Evolutionary conservation across 2,113 vertebrate species (phyloP), one percentile per base, ranked within the genome.

Genomic region (Rhinoptilus africanus): DNA sequence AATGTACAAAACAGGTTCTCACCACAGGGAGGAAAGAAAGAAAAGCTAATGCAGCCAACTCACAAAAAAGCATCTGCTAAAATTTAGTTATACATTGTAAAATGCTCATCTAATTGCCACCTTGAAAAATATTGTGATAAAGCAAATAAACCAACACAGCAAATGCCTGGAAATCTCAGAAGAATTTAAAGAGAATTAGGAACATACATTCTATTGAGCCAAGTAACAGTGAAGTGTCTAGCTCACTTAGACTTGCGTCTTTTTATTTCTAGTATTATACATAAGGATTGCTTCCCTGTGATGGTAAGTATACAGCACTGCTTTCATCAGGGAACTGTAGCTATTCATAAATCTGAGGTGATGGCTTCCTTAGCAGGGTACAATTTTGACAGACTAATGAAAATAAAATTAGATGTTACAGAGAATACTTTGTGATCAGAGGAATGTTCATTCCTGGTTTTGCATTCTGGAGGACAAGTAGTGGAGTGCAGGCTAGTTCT

Each of bases 161-260:
- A 43, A 76, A 35, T 19, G 13, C 24, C 16, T 79, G 78, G 34
- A 83, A 92, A 63, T 45, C 12, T 41, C 14, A 53, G 27, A 39
- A 54, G 19, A 16, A 21, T 10, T 56, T 47, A 4, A 45, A 1
- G 1, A 76, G 30, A 76, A 27, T 57, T 30, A 48, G 37, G 12
- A 84, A 43, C 5, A 60, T 67, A 19, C 3, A 35, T 81, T 75
- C 4, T 18, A 57, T 22, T 39, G 32, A 71, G 67, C 7, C 19
- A 73, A 35, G 21, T 24, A 39, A 43, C 10, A 60, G 10, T 0
- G 0, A 35, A 2, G 1, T 35, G 7, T 37, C n/a, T 15, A 51
- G 3, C 6, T 66, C 21, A 12, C 20, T 35, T 17, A 43, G 5
- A 7, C 48, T 72, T 6, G 1, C 43, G 16, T 10, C 16, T 5